A percentile compares a stretch with the other conserved stretches of the same genome.
Evolutionary conservation across 2,888 invertebrate species (phyloP).

Genomic region (Tribolium freemani): DNA sequence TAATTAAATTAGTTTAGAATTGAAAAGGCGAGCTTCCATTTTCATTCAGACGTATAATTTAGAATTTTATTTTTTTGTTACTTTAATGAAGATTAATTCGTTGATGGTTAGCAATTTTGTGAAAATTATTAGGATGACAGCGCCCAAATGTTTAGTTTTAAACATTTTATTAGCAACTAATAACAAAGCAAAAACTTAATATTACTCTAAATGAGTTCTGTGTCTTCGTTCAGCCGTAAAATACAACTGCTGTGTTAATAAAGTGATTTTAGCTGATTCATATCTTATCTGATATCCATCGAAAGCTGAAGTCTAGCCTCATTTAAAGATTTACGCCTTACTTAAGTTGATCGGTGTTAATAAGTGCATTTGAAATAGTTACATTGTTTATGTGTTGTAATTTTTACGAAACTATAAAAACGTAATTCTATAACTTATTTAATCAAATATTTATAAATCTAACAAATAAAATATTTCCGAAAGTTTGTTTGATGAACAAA

Average conservation of each 20-base stretch:
- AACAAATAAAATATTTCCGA: too few relatives aligned
- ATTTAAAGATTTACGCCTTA: too few relatives aligned
- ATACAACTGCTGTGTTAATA: not conserved
- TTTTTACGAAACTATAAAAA: too few relatives aligned
- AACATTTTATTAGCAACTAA: not conserved
- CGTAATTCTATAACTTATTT: too few relatives aligned
- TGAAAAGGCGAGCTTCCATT: not conserved
- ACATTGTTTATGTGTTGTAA: too few relatives aligned
- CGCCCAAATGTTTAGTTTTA: not conserved
- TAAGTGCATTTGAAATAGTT: too few relatives aligned
- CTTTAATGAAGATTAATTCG: not conserved
- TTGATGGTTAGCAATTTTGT: not conserved
- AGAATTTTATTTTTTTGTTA: not conserved
- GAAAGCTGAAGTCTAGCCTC: not conserved
- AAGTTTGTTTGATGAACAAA: too few relatives aligned
- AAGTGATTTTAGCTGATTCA: conserved; percentile 2
- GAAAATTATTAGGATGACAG: not conserved
- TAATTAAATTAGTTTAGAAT: not conserved
- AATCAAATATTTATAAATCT: too few relatives aligned
- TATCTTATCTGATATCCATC: not conserved
- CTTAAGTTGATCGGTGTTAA: too few relatives aligned
- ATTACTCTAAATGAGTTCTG: not conserved
- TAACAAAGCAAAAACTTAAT: not conserved
- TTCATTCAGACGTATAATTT: not conserved
- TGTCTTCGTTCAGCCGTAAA: conserved; percentile 1